Conservation (phyloP, 2,113 vertebrate genomes). For the Mesitornis unicolor region DNA sequence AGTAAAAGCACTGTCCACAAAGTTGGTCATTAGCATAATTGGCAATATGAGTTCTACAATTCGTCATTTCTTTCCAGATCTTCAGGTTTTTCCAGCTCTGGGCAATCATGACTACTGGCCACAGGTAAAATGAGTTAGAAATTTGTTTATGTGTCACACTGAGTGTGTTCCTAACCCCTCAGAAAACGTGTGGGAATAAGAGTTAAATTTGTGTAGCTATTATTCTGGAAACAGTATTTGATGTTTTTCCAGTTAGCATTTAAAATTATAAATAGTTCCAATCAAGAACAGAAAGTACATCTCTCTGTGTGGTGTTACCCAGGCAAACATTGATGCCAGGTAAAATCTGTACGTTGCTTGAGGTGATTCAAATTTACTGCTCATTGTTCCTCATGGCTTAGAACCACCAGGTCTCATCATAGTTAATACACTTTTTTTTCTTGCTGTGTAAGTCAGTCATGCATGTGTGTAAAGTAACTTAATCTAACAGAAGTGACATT, state of each 20-base stretch:
- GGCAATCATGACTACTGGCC: slow-evolving; percentile 99
- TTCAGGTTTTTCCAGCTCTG: slow-evolving; percentile 88
- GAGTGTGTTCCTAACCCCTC: not conserved
- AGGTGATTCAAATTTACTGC: not conserved
- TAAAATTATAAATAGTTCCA: not conserved
- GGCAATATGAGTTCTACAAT: slow-evolving; percentile 87
- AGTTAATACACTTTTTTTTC: not conserved
- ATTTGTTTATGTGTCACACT: not conserved
- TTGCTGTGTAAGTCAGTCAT: not conserved
- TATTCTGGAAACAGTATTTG: not conserved
- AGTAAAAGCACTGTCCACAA: slow-evolving; percentile 83
- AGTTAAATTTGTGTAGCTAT: not conserved
- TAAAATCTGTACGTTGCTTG: not conserved
- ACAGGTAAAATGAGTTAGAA: slow-evolving; percentile 79
- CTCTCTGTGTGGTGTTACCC: not conserved
- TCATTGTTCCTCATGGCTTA: not conserved
- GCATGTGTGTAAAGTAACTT: not conserved
- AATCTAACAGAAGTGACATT: not conserved
- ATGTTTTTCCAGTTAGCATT: not conserved
- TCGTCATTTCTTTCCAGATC: slow-evolving; percentile 80
- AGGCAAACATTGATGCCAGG: not conserved
- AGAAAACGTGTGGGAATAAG: not conserved
- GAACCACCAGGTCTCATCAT: not conserved
- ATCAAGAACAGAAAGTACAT: not conserved
- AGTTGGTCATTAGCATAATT: slow-evolving; percentile 86